A percentile compares a stretch with the other conserved stretches of the same genome.
Evolutionary conservation across 2,113 vertebrate species (phyloP).

Genomic region (Sturnus vulgaris): DNA sequence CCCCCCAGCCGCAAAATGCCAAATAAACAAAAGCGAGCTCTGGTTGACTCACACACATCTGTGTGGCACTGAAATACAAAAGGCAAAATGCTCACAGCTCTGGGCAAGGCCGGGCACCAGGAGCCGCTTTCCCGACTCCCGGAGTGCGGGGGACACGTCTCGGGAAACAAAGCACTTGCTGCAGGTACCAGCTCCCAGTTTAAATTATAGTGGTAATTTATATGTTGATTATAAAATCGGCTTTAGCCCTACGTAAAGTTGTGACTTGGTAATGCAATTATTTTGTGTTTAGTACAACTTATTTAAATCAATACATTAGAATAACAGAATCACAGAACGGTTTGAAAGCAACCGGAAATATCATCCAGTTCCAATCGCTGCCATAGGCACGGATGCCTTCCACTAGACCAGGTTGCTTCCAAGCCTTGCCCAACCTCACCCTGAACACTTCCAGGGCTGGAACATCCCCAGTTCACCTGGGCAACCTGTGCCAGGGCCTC

Average conservation of each 20-base stretch:
- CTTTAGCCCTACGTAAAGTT: neutral
- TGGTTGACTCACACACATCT: accelerated
- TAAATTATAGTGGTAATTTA: neutral
- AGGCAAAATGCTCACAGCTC: too few species aligned
- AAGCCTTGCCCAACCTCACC: neutral
- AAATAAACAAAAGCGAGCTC: neutral
- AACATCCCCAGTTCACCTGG: neutral
- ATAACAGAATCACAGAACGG: neutral
- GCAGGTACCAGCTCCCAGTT: neutral
- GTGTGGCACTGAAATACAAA: neutral
- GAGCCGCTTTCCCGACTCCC: accelerated
- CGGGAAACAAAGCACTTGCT: neutral
- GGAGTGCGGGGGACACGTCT: accelerated
- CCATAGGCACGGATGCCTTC: neutral
- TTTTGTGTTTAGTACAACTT: neutral
- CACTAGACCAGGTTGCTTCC: neutral
- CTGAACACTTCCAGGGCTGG: neutral
- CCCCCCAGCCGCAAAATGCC: neutral
- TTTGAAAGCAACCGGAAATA: neutral
- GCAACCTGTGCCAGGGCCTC: neutral
- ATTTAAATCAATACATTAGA: neutral
- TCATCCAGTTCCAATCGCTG: neutral
- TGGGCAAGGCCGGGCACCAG: accelerated
- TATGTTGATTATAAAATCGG: neutral
- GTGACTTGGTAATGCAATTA: neutral